phyloP scores from a whole-genome alignment of 2,113 vertebrate genomes.

The Elephantulus edwardii region DNA sequence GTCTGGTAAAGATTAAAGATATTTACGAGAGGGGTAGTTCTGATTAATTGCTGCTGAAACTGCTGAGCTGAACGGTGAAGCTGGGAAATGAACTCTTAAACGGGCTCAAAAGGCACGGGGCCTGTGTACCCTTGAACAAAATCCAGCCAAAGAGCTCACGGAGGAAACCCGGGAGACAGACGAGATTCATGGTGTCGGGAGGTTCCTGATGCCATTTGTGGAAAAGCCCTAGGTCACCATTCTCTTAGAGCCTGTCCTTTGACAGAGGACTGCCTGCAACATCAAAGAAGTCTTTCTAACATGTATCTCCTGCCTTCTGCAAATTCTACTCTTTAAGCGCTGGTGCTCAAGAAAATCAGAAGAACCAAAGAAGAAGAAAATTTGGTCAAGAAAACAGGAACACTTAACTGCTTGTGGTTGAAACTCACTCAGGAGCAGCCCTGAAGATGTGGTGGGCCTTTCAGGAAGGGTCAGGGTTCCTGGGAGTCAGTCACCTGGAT shows the following conservation, averaged over 20 bases:
- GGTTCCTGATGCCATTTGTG: conserved; percentile 66
- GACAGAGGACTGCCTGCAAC: conserved; percentile 15
- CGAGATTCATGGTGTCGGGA: conserved; percentile 65
- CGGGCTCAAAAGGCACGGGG: conserved; percentile 72
- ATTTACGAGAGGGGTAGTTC: conserved; percentile 60
- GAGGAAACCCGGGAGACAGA: conserved; percentile 48
- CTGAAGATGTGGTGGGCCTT: neutral
- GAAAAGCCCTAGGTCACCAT: conserved; percentile 58
- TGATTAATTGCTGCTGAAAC: conserved; percentile 78
- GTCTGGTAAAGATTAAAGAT: conserved; percentile 75
- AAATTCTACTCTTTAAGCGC: neutral
- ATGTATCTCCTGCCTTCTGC: neutral
- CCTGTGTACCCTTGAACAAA: conserved; percentile 56
- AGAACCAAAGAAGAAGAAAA: conserved; percentile 8
- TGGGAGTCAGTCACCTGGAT: neutral
- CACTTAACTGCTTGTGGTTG: neutral
- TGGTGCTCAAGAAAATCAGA: conserved; percentile 26
- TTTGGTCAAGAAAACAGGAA: neutral
- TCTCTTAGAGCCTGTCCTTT: conserved; percentile 46
- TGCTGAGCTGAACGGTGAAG: conserved; percentile 75
- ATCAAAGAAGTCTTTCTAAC: neutral
- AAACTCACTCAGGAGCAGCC: neutral
- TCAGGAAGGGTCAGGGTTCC: neutral
- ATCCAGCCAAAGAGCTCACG: conserved; percentile 35
- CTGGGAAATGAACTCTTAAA: conserved; percentile 70